Percentiles rank a stretch among this genome's conserved stretches.
Evolutionary conservation across 1,140 invertebrate species (phyloP).

Genomic region (Drosophila paulistorum): DNA sequence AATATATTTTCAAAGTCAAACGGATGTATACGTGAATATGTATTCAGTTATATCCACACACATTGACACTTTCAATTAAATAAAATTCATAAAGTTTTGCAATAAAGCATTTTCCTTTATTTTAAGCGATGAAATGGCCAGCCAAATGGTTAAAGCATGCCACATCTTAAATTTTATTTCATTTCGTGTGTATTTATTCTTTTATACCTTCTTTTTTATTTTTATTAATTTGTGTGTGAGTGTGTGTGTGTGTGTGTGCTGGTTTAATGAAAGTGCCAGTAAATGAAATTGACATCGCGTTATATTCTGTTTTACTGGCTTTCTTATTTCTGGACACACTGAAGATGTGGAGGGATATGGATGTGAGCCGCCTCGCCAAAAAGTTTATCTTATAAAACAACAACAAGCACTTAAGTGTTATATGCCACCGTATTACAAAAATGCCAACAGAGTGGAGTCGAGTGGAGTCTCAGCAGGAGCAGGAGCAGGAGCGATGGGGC

Average conservation of each 20-base stretch:
- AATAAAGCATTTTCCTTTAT: conserved; percentile 12
- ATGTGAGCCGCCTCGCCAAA: conserved; percentile 7
- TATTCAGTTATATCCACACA: neutral
- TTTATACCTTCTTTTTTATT: conserved; percentile 7
- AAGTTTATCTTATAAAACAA: conserved; percentile 81
- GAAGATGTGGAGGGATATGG: conserved; percentile 27
- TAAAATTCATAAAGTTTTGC: conserved; percentile 27
- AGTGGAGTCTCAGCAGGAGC: neutral
- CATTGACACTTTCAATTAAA: conserved; percentile 1
- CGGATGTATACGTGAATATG: neutral
- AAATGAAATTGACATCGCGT: conserved; percentile 76
- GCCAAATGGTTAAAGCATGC: conserved; percentile 60
- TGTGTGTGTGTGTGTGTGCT: neutral
- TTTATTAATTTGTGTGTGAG: conserved; percentile 1
- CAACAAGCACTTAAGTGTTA: conserved; percentile 81
- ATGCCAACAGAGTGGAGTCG: conserved; percentile 26
- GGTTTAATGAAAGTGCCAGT: conserved; percentile 76
- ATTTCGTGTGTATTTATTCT: conserved; percentile 27
- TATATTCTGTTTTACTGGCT: conserved; percentile 43
- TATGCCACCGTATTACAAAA: conserved; percentile 81
- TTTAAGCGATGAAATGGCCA: conserved; percentile 11
- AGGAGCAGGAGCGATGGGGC: too few relatives aligned
- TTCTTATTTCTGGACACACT: conserved; percentile 27
- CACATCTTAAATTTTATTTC: conserved; percentile 52
- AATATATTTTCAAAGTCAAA: neutral